Base-by-base conservation (phyloP, 2,113 vertebrate species). In the Phrynosoma platyrhinos region DNA sequence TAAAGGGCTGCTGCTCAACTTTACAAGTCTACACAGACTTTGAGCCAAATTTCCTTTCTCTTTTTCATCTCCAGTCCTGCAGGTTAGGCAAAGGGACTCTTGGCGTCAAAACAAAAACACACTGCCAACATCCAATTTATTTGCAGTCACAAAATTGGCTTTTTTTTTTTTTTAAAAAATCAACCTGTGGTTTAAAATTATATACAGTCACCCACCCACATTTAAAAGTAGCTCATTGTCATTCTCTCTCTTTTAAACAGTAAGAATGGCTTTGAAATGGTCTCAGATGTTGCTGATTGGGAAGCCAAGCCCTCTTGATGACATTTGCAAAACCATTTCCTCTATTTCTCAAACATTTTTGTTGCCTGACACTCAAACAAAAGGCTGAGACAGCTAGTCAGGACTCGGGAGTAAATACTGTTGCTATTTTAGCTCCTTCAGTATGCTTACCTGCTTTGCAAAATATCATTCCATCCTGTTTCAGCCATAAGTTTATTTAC, bases 291-390 rank as follows among this genome's bases (percentile, higher is more conserved):
- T 36, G 62, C 36, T 77, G 62, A 25, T 58, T 77, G 79, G 79
- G 62, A 85, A 68, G 58, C 40, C 58, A 76, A 83, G 3, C 23
- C 74, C 74, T 69, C 58, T 72, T 78, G 74, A 83, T 78, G 81
- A 82, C 72, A 89, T 86, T 82, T 86, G 79, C 79, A 89, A 89
- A 86, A 86, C 84, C 68, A 82, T 89, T 89, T 89, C 88, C 88
- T 86, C 79, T 77, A 69, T 86, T 89, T 82, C 74, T 27, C 62
- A 69, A 77, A 69, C 12, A 42, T 58, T 55, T 58, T 68, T 69
- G 30, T 69, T 8, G 71, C 47, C 62, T 42, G 88, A n/a, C 32
- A 55, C 47, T 30, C 42, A 13, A 83, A 86, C 71, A 77, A 82
- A 86, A 52, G 71, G 53, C 79, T 58, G 76, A 76, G 64, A 14